Conservation (phyloP, 2,113 vertebrate species). For the Stegostoma tigrinum region DNA sequence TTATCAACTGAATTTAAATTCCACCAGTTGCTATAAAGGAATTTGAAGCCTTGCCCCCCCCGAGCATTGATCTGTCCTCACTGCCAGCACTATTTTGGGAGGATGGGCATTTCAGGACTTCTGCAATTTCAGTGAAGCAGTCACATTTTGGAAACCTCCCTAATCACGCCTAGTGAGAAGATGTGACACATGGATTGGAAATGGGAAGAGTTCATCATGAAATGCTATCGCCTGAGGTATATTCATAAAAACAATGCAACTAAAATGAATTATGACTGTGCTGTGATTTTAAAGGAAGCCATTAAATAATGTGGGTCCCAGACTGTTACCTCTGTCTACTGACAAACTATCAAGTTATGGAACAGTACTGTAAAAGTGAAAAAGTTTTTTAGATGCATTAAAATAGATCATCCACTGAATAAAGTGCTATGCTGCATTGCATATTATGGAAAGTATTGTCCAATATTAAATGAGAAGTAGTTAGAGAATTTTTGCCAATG, state of each 20-base stretch:
- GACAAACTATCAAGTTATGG: not conserved
- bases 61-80: too few species aligned
- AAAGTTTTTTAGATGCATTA: not conserved
- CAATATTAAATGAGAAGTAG: not conserved
- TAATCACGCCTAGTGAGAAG: not conserved
- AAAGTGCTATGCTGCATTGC: not conserved
- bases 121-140: too few species aligned
- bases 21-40: too few species aligned
- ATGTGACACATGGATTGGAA: not conserved
- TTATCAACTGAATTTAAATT: too few species aligned
- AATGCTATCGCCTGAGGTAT: not conserved
- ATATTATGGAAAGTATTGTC: not conserved
- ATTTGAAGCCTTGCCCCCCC: too few species aligned
- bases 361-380: not conserved
- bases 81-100: not conserved
- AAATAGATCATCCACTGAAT: not conserved
- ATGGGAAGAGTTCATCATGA: not conserved
- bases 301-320: not conserved
- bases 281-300: not conserved
- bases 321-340: not conserved
- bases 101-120: too few species aligned
- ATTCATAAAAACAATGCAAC: not conserved
- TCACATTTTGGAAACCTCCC: not conserved
- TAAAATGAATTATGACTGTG: not conserved
- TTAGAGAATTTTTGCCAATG: not conserved